These are phyloP conservation scores for Apodemia duryi DNA, from an alignment of 2,888 invertebrate genomes.

Conservation along the genomic window DNA sequence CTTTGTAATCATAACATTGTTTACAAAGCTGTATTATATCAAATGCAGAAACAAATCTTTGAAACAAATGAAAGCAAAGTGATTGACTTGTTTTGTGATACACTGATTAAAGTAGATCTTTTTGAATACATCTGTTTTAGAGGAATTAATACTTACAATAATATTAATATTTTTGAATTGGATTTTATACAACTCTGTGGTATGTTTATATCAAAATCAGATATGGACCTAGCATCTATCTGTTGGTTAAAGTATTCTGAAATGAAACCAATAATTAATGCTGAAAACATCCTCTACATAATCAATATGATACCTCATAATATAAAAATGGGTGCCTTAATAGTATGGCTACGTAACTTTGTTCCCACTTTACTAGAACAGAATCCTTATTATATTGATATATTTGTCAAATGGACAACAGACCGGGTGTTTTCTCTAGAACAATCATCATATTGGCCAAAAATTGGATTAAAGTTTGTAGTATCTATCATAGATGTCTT, in stretches of 20 bases:
- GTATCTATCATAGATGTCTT: constrained; percentile 57
- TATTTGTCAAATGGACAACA: constrained; percentile 70
- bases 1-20: constrained; percentile 50
- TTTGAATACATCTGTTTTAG: constrained; percentile 63
- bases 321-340: constrained; percentile 62
- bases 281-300: constrained; percentile 53
- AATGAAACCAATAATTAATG: constrained; percentile 42
- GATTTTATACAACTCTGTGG: constrained; percentile 55
- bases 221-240: constrained; percentile 68
- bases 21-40: constrained; percentile 55
- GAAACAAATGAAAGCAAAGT: constrained; percentile 38
- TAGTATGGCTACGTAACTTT: constrained; percentile 69
- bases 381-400: constrained; percentile 66
- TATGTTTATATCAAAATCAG: constrained; percentile 56
- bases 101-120: constrained; percentile 63
- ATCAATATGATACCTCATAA: constrained; percentile 60
- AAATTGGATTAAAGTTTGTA: constrained; percentile 69
- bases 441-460: constrained; percentile 71
- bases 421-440: constrained; percentile 67
- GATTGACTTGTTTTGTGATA: constrained; percentile 44
- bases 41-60: constrained; percentile 55
- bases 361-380: constrained; percentile 59
- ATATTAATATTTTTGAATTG: constrained; percentile 50
- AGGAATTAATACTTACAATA: constrained; percentile 51
- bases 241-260: constrained; percentile 69